Evolutionary conservation across 2,113 vertebrate species (phyloP).

Genomic region (Callocephalon fimbriatum): DNA sequence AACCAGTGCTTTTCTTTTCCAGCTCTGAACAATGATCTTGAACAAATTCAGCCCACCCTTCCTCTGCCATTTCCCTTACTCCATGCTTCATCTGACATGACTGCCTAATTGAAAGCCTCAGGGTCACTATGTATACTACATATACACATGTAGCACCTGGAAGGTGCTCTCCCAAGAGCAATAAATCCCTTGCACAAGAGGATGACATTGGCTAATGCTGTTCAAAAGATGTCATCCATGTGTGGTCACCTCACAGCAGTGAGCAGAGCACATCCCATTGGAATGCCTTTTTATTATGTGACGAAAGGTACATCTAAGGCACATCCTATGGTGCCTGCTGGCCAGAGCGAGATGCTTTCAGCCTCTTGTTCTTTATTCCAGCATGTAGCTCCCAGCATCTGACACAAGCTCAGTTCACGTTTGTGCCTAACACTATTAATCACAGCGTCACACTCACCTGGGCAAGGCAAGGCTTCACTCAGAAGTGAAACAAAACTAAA

Average conservation of each 20-base stretch:
- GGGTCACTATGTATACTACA: not conserved
- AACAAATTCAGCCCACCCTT: not conserved
- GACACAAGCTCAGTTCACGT: not conserved
- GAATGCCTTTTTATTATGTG: not conserved
- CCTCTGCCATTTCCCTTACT: not conserved
- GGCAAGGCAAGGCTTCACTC: not conserved
- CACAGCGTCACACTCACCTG: accelerated
- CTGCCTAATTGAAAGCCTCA: not conserved
- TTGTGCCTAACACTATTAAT: not conserved
- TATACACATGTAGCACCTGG: not conserved
- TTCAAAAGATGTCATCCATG: not conserved
- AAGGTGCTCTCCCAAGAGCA: not conserved
- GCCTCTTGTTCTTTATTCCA: not conserved
- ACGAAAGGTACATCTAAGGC: not conserved
- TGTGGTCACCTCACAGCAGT: not conserved
- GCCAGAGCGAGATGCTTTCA: accelerated
- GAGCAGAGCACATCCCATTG: not conserved
- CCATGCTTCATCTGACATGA: not conserved
- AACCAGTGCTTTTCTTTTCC: not conserved
- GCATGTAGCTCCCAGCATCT: not conserved
- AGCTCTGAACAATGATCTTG: not conserved
- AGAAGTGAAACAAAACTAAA: not conserved
- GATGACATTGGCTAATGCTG: accelerated
- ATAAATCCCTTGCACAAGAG: not conserved
- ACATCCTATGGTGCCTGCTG: not conserved